Conservation (phyloP, 1,140 invertebrate species). For the Contarinia nasturtii region DNA sequence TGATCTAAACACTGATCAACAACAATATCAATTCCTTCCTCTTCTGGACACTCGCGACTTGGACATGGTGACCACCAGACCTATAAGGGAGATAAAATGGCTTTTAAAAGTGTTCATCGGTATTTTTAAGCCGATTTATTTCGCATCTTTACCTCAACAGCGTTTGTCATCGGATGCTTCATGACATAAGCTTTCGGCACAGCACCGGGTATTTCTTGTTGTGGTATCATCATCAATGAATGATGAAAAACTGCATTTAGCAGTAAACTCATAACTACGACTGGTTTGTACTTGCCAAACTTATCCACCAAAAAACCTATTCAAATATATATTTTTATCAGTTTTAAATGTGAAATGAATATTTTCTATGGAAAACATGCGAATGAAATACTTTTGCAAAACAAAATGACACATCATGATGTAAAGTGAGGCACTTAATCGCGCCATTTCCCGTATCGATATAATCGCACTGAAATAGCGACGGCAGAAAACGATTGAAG, state of each 20-base stretch:
- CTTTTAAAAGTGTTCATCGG: too few species aligned
- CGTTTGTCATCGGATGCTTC: slow-evolving; percentile 40
- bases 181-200: slow-evolving; percentile 50
- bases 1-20: slow-evolving; percentile 47
- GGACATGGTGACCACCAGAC: slow-evolving; percentile 63
- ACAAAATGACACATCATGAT: too few species aligned
- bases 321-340: not conserved
- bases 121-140: too few species aligned
- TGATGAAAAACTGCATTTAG: slow-evolving; percentile 53
- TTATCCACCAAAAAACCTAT: slow-evolving; percentile 62
- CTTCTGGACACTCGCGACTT: slow-evolving; percentile 49
- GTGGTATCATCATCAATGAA: slow-evolving; percentile 47
- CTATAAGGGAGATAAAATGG: slow-evolving; percentile 22
- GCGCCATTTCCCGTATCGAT: too few species aligned
- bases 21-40: slow-evolving; percentile 46
- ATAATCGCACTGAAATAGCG: too few species aligned
- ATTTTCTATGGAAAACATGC: too few species aligned
- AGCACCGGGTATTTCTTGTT: slow-evolving; percentile 48
- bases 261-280: slow-evolving; percentile 50
- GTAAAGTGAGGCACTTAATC: too few species aligned
- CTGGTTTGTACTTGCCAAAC: slow-evolving; percentile 60
- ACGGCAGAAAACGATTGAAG: too few species aligned
- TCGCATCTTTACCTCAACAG: slow-evolving; percentile 50
- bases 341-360: too few species aligned
- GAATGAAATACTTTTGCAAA: too few species aligned